Evolutionary conservation across 2,113 vertebrate genomes (phyloP), one percentile per base, ranked within the genome.

Genomic region (Sander lucioperca): DNA sequence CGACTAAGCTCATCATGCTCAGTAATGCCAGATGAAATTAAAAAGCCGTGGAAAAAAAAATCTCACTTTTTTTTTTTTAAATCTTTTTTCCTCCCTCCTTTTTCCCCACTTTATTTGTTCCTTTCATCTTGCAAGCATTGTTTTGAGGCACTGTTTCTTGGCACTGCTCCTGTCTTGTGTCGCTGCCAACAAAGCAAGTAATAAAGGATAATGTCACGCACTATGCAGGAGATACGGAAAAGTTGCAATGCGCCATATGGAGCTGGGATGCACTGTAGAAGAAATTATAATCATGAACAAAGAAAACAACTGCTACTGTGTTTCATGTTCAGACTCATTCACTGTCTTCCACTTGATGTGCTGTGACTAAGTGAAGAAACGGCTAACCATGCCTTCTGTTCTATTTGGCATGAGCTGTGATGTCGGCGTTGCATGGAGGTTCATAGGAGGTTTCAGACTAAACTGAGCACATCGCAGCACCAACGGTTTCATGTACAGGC

Each of bases 11-110:
- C 86, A 88, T 88, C 77, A 77, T 39, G 47, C 83, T 85, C 82
- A 10, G 82, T 73, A 80, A 88, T 86, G 85, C 88, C 82, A 69
- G 62, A 87, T 77, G 85, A 88, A 89, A 89, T 91, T 86, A 89
- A 90, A 93, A 91, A 85, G 75, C 79, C 7, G 25, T 74, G 62
- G 69, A 69, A 47, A 66, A 56, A 50, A 53, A 19, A 59, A 54
- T 0, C 16, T 45, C 25, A 50, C 74, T 27, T 12, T 48, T 54
- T 21, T 61, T 21, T 53, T 0, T n/a, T n/a, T n/a, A n/a, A 56
- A 67, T 63, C 30, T 63, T 43, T 30, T 14, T 48, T 25, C n/a
- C 62, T 51, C 36, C 36, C 53, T 79, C 54, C 50, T 77, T 33
- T 56, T 77, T 59, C 54, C 53, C 71, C 79, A 54, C 50, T 69